Percentiles rank a stretch among this genome's conserved stretches.
phyloP scores from a whole-genome alignment of 2,888 invertebrate genomes.

The Omphaloscelis lunosa region DNA sequence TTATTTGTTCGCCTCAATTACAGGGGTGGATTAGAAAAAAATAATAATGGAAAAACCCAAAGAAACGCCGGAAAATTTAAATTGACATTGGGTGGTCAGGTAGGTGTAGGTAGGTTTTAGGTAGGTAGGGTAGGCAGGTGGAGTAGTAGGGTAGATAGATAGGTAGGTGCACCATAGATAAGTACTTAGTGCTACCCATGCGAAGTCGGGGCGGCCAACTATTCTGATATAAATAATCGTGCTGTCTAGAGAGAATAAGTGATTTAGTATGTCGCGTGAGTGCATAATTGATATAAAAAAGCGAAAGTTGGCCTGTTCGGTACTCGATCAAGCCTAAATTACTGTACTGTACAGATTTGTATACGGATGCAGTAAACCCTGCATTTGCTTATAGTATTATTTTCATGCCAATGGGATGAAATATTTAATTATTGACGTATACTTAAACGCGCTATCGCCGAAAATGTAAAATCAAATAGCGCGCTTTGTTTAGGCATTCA shows the following conservation, averaged over 20 bases:
- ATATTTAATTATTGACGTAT: neutral
- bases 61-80: too few relatives aligned
- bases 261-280: conserved; percentile 9
- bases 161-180: too few relatives aligned
- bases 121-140: too few relatives aligned
- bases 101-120: too few relatives aligned
- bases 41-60: too few relatives aligned
- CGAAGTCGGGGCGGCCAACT: too few relatives aligned
- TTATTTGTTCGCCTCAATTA: too few relatives aligned
- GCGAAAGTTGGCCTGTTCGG: neutral
- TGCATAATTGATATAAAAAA: conserved; percentile 6
- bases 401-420: neutral
- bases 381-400: neutral
- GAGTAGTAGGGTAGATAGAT: too few relatives aligned
- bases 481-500: neutral
- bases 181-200: too few relatives aligned
- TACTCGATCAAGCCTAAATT: neutral
- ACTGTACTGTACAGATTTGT: neutral
- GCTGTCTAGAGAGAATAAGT: neutral
- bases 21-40: too few relatives aligned
- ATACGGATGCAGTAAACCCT: neutral
- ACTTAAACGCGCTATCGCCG: neutral
- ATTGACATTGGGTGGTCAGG: too few relatives aligned
- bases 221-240: neutral
- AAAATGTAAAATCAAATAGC: neutral